These are phyloP conservation scores for Sprattus sprattus DNA, from an alignment of 2,113 vertebrate genomes.

Conservation along the genomic window DNA sequence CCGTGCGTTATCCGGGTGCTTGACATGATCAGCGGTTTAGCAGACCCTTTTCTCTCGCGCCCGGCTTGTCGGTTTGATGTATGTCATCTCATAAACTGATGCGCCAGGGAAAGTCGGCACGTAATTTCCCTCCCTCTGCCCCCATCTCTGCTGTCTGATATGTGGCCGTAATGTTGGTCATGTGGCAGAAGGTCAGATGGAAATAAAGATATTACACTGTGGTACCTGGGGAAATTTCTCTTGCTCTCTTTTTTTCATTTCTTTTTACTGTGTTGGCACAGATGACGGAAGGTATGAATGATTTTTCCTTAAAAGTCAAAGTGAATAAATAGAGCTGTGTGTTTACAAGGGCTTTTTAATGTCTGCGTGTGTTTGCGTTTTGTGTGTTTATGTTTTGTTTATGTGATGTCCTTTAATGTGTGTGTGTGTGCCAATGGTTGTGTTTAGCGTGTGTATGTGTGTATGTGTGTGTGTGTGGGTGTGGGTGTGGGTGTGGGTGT, in stretches of 20 bases:
- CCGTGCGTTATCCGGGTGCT: neutral
- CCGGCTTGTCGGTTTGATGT: conserved; percentile 26
- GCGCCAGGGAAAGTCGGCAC: conserved; percentile 29
- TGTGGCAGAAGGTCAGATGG: conserved; percentile 34
- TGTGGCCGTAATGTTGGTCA: conserved; percentile 33
- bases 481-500: neutral
- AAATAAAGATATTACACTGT: conserved; percentile 23
- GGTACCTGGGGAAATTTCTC: neutral
- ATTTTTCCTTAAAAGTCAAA: neutral
- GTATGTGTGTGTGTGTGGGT: neutral
- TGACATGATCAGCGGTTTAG: neutral
- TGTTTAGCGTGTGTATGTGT: neutral
- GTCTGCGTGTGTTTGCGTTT: neutral
- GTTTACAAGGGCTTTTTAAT: neutral
- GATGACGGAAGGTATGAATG: neutral
- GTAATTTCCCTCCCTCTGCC: conserved; percentile 21
- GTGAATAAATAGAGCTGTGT: neutral
- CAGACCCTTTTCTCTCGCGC: neutral
- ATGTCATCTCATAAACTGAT: conserved; percentile 46
- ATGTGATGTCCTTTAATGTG: too few relatives aligned
- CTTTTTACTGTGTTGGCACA: neutral
- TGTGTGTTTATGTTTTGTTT: too few relatives aligned
- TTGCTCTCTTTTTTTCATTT: neutral
- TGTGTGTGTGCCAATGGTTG: too few relatives aligned
- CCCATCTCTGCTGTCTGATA: neutral